phyloP scores from a whole-genome alignment of 2,888 invertebrate genomes.

The Chymomyza procnemis region DNA sequence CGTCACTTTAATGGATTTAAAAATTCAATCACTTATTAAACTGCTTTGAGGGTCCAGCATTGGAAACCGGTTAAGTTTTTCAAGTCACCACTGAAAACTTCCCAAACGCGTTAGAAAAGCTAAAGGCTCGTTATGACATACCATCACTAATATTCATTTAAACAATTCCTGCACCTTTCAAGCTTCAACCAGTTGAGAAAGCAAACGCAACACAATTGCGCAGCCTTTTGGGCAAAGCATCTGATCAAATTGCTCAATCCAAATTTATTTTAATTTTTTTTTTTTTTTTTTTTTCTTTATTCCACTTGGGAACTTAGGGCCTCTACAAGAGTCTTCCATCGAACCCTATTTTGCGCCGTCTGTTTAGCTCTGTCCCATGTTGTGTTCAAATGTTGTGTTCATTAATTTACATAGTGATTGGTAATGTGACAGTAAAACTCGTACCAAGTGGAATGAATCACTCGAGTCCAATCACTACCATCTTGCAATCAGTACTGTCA shows the following conservation, averaged over 20 bases:
- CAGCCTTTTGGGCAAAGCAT: not conserved
- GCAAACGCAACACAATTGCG: not conserved
- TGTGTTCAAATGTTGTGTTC: no score
- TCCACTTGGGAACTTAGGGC: no score
- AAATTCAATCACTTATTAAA: not conserved
- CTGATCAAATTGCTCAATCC: not conserved
- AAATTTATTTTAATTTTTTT: no score
- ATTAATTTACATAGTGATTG: not conserved
- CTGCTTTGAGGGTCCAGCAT: not conserved
- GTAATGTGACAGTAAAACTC: no score
- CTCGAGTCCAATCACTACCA: no score
- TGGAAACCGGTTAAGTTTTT: not conserved
- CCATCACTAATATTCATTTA: not conserved
- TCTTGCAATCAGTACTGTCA: not conserved
- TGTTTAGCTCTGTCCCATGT: no score
- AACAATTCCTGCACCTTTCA: not conserved
- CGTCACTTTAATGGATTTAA: not conserved
- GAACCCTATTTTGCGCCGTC: no score
- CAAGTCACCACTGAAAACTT: not conserved
- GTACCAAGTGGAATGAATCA: no score
- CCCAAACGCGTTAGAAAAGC: slow-evolving; percentile 11
- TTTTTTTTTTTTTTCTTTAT: no score
- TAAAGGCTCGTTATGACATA: slow-evolving; percentile 1
- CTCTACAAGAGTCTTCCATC: no score
- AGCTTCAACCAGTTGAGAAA: not conserved